Conservation (phyloP, 2,797 vertebrate species). For the Pachyuromys duprasi region DNA sequence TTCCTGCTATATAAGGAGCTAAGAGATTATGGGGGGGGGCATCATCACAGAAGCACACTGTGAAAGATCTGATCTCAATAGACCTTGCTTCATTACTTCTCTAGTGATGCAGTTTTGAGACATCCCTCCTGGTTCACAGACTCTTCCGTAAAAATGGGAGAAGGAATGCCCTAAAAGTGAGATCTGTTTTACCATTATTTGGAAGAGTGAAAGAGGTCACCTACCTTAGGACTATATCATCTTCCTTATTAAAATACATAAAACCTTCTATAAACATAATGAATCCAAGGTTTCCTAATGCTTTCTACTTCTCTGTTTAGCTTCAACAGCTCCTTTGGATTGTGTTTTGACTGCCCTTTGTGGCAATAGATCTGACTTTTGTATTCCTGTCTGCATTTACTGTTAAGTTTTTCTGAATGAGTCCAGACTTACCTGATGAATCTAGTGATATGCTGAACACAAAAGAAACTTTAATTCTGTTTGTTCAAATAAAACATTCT, state of each 20-base stretch:
- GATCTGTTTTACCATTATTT: neutral
- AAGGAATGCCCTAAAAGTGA: neutral
- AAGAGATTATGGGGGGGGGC: neutral
- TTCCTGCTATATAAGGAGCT: neutral
- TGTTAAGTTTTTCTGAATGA: too few relatives aligned
- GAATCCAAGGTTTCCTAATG: neutral
- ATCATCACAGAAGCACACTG: neutral
- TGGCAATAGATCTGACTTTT: neutral
- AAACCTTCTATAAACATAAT: neutral
- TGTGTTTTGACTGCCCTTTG: neutral
- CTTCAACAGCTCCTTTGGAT: neutral
- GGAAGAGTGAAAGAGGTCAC: neutral
- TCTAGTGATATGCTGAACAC: neutral
- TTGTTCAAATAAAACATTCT: neutral
- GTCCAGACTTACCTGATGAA: neutral
- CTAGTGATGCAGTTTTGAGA: neutral
- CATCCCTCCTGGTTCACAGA: neutral
- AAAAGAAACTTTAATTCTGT: neutral
- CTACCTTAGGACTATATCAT: too few relatives aligned
- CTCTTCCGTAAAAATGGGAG: neutral
- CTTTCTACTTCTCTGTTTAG: neutral
- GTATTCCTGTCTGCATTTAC: neutral
- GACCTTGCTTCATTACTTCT: neutral
- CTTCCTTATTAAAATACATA: neutral
- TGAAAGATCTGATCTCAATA: neutral